These are phyloP conservation scores for Mythimna ferrago DNA, from an alignment of 2,888 invertebrate species.

Conservation along the genomic window DNA sequence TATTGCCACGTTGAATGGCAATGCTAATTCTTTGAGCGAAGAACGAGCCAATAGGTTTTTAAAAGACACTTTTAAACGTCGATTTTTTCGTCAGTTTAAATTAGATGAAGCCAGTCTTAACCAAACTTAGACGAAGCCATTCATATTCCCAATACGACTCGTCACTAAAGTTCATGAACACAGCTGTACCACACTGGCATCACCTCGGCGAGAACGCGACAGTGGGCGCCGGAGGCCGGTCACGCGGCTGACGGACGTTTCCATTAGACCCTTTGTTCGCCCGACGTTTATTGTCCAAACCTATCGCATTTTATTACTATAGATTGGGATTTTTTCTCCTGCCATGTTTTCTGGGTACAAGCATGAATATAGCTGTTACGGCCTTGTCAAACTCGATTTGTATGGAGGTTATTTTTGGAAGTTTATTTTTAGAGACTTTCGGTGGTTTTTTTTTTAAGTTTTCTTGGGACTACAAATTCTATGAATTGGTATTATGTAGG, in stretches of 20 bases:
- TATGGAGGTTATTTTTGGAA: constrained; percentile 12
- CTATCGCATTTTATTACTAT: constrained; percentile 60
- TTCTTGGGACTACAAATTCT: background rate
- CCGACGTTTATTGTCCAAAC: constrained; percentile 64
- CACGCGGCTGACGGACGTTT: constrained; percentile 65
- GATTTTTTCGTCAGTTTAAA: no score
- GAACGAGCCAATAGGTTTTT: no score
- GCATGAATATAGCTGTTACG: constrained; percentile 47
- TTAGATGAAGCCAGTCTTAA: no score
- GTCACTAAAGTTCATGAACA: constrained; percentile 22
- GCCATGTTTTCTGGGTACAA: constrained; percentile 50
- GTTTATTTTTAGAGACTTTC: constrained; percentile 2
- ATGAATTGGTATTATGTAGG: no score
- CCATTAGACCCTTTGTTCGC: constrained; percentile 69
- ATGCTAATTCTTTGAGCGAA: no score
- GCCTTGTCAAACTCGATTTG: constrained; percentile 50
- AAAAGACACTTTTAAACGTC: no score
- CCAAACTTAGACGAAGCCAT: background rate
- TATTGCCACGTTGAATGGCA: no score
- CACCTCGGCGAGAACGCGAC: constrained; percentile 25
- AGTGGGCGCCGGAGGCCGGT: constrained; percentile 41
- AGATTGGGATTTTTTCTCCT: constrained; percentile 55
- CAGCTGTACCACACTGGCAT: background rate
- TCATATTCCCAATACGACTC: background rate
- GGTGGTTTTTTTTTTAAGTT: background rate